Conservation (phyloP, 2,888 invertebrate genomes). For the Sepioteuthis lessoniana region DNA sequence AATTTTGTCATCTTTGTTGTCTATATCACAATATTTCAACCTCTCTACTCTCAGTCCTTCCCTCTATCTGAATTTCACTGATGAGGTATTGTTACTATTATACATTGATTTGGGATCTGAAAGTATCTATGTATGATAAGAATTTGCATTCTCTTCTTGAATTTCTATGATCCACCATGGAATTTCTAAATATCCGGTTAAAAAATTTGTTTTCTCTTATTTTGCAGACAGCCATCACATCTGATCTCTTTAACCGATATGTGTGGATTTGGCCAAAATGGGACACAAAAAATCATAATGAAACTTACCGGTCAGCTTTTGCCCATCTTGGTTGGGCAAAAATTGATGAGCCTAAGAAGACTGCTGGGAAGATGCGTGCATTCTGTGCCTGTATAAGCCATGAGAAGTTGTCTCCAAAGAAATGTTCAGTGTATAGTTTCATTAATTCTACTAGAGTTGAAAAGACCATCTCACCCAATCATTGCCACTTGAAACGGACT, state of each 20-base stretch:
- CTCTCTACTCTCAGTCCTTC: too few relatives aligned
- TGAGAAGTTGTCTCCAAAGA: not conserved
- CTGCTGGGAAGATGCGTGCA: not conserved
- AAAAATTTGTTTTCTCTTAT: slow-evolving; percentile 49
- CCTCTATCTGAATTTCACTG: too few relatives aligned
- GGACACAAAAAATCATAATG: slow-evolving; percentile 52
- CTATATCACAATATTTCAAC: too few relatives aligned
- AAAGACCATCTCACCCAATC: not conserved
- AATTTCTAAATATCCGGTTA: too few relatives aligned
- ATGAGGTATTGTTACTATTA: too few relatives aligned
- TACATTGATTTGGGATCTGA: too few relatives aligned
- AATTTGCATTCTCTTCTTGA: too few relatives aligned
- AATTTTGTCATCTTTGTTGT: too few relatives aligned
- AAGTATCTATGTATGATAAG: too few relatives aligned
- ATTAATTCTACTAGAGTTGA: not conserved
- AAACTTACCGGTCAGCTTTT: not conserved
- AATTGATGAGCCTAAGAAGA: not conserved
- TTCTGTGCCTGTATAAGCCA: slow-evolving; percentile 23
- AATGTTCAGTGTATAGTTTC: not conserved
- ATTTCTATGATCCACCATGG: too few relatives aligned
- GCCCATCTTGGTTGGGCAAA: not conserved
- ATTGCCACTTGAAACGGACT: slow-evolving; percentile 56
- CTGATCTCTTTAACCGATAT: slow-evolving; percentile 62
- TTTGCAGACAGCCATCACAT: slow-evolving; percentile 61
- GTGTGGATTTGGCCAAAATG: slow-evolving; percentile 70